A percentile compares a stretch with the other conserved stretches of the same genome.
Evolutionary conservation across 2,888 invertebrate species (phyloP).

Genomic region (Gandaritis pyraliata): DNA sequence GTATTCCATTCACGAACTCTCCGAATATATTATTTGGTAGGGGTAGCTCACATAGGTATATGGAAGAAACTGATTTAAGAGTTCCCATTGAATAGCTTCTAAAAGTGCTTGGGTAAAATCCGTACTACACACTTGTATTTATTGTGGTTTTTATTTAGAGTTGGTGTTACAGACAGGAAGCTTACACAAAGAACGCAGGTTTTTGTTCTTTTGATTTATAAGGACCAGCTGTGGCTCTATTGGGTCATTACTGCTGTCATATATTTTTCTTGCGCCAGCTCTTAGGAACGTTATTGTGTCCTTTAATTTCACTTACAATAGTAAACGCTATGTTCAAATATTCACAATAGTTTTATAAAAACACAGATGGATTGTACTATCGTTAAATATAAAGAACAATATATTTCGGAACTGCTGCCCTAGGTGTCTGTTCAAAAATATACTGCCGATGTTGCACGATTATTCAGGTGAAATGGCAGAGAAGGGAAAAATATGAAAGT

Average conservation of each 20-base stretch:
- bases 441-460: slow-evolving; percentile 26
- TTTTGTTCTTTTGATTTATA: slow-evolving; percentile 30
- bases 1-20: slow-evolving; percentile 80
- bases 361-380: neutral
- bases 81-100: slow-evolving; percentile 66
- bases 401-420: slow-evolving; percentile 19
- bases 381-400: slow-evolving; percentile 18
- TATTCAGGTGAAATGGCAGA: slow-evolving; percentile 33
- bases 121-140: slow-evolving; percentile 44
- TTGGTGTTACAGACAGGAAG: slow-evolving; percentile 8
- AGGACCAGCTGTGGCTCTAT: slow-evolving; percentile 42
- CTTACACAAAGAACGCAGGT: slow-evolving; percentile 11
- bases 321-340: neutral
- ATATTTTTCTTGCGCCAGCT: slow-evolving; percentile 18
- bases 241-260: slow-evolving; percentile 31
- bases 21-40: slow-evolving; percentile 77
- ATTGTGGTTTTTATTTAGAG: slow-evolving; percentile 36
- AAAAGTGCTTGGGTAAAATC: slow-evolving; percentile 63
- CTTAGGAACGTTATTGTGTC: slow-evolving; percentile 11
- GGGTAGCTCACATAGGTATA: slow-evolving; percentile 61
- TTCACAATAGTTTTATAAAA: neutral
- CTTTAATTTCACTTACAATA: slow-evolving; percentile 9
- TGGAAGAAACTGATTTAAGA: slow-evolving; percentile 76
- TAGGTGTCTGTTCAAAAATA: slow-evolving; percentile 25
- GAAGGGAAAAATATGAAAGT: slow-evolving; percentile 30